phyloP scores from a whole-genome alignment of 2,797 vertebrate species.

The Hyperoplus immaculatus region DNA sequence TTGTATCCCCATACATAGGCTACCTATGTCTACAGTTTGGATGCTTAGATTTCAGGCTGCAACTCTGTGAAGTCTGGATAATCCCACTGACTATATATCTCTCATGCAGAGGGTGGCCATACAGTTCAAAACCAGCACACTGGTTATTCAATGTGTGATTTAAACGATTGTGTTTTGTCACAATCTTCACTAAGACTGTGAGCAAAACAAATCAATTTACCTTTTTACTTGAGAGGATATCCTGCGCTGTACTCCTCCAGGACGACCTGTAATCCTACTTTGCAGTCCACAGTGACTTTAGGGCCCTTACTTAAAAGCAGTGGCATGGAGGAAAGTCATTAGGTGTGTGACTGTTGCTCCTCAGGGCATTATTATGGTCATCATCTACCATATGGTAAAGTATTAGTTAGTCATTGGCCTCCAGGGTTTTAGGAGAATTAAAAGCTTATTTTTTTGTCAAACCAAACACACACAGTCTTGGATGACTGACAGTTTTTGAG shows the following conservation, averaged over 20 bases:
- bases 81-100: conserved; percentile 8
- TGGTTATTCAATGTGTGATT: conserved; percentile 19
- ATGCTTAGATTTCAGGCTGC: not conserved
- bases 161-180: conserved; percentile 39
- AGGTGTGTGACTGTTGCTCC: conserved; percentile 45
- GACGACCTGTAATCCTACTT: conserved; percentile 72
- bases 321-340: conserved; percentile 63
- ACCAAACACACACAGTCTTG: conserved; percentile 2
- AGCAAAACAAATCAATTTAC: conserved; percentile 61
- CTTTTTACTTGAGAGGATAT: conserved; percentile 56
- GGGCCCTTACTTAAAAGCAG: conserved; percentile 61
- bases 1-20: not conserved
- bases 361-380: conserved; percentile 51
- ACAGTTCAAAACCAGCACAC: not conserved
- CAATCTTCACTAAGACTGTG: conserved; percentile 32
- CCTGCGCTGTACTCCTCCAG: conserved; percentile 55
- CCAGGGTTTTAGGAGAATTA: conserved; percentile 26
- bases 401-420: conserved; percentile 45
- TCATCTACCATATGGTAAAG: conserved; percentile 41
- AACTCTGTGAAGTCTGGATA: conserved; percentile 1
- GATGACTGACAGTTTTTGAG: not conserved
- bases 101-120: conserved; percentile 5
- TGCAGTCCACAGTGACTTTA: conserved; percentile 60
- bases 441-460: conserved; percentile 30
- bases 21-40: not conserved